Evolutionary conservation across 1,140 invertebrate species (phyloP).

Genomic region (Lysiphlebus fabarum): DNA sequence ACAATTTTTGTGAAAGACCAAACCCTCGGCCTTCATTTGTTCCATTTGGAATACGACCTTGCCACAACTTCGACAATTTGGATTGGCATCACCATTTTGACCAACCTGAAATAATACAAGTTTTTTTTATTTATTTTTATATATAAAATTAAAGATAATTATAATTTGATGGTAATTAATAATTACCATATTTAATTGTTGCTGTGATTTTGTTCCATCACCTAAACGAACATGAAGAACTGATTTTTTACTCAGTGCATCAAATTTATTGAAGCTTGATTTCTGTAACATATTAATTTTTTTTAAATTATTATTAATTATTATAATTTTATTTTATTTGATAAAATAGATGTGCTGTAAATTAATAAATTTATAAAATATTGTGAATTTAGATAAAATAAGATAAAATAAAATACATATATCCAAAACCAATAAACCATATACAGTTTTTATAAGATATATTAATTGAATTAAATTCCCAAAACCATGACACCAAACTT

Average conservation of each 20-base stretch:
- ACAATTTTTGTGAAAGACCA: constrained; percentile 88
- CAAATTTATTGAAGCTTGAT: constrained; percentile 76
- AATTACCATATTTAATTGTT: constrained; percentile 66
- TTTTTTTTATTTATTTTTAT: too few relatives aligned
- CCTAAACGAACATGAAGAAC: constrained; percentile 65
- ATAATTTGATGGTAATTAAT: constrained; percentile 2
- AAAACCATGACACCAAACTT: constrained; percentile 22
- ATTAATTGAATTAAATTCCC: too few relatives aligned
- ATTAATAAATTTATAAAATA: too few relatives aligned
- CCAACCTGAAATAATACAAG: constrained; percentile 41
- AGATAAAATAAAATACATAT: too few relatives aligned
- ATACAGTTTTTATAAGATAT: too few relatives aligned
- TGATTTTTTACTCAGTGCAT: constrained; percentile 68
- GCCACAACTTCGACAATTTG: constrained; percentile 75
- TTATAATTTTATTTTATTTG: too few relatives aligned
- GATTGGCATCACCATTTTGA: constrained; percentile 53
- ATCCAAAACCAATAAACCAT: too few relatives aligned
- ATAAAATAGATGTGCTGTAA: background rate
- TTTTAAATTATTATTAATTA: too few relatives aligned
- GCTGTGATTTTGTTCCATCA: constrained; percentile 65
- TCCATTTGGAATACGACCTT: constrained; percentile 93
- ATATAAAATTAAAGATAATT: background rate
- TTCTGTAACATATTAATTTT: constrained; percentile 62
- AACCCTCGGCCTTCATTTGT: constrained; percentile 81
- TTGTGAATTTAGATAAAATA: too few relatives aligned